phyloP scores from a whole-genome alignment of 2,113 vertebrate species.

The Platichthys stellatus region DNA sequence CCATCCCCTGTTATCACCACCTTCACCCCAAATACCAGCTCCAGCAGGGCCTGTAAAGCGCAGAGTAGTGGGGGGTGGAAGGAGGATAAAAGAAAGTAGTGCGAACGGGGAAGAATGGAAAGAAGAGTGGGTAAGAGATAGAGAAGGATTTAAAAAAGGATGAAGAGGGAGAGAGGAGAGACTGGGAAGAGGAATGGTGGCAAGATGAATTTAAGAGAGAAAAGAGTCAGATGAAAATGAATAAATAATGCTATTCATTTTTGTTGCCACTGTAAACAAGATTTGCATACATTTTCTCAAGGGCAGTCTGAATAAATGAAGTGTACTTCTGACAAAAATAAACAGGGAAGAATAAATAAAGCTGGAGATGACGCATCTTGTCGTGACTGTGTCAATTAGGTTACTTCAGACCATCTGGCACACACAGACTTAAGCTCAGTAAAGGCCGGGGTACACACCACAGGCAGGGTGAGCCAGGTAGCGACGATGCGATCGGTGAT shows the following conservation, averaged over 20 bases:
- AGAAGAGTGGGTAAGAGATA: background rate
- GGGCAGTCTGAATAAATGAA: slow-evolving; percentile 12
- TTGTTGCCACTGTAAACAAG: slow-evolving; percentile 22
- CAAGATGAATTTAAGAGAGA: slow-evolving; percentile 12
- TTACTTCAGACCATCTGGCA: slow-evolving; percentile 29
- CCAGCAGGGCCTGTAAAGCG: slow-evolving; percentile 87
- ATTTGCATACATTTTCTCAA: slow-evolving; percentile 14
- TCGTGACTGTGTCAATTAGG: background rate
- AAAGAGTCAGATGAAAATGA: slow-evolving; percentile 13
- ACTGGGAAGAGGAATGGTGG: slow-evolving; percentile 33
- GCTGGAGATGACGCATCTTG: slow-evolving; percentile 1
- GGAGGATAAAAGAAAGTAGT: background rate
- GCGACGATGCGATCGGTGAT: slow-evolving; percentile 92
- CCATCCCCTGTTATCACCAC: slow-evolving; percentile 97
- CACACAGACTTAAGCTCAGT: slow-evolving; percentile 9
- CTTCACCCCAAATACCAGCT: slow-evolving; percentile 94
- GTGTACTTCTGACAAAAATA: slow-evolving; percentile 23
- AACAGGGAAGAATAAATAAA: background rate
- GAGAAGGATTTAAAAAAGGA: slow-evolving; percentile 22
- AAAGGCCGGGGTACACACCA: slow-evolving; percentile 84
- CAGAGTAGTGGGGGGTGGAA: background rate
- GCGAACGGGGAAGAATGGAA: background rate
- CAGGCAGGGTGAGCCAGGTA: slow-evolving; percentile 95
- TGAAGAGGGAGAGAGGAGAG: slow-evolving; percentile 24
- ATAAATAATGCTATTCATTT: slow-evolving; percentile 9